These are phyloP conservation scores for Augochlora pura DNA, from an alignment of 1,140 invertebrate genomes.

Conservation along the genomic window DNA sequence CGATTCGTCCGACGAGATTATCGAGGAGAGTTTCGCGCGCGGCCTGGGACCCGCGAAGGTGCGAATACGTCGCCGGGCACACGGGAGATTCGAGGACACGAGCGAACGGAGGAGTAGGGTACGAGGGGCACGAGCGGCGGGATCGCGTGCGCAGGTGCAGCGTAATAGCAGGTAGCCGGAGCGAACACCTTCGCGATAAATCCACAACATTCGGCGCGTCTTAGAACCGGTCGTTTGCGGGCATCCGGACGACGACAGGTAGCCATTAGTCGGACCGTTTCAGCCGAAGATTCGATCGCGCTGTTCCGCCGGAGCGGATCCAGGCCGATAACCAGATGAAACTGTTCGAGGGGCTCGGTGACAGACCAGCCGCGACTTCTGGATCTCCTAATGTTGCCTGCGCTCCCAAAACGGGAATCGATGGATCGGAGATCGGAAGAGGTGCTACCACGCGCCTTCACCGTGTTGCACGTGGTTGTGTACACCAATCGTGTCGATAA, in stretches of 20 bases:
- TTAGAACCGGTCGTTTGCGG: constrained; percentile 30
- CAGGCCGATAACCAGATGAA: too few species aligned
- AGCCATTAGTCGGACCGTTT: constrained; percentile 19
- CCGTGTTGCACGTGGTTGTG: too few species aligned
- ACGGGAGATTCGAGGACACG: background rate
- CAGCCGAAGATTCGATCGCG: constrained; percentile 11
- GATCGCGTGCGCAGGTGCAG: constrained; percentile 36
- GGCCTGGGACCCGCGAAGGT: too few species aligned
- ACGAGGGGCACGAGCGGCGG: constrained; percentile 4
- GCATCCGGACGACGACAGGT: constrained; percentile 18
- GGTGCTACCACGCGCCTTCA: too few species aligned
- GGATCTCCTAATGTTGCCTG: too few species aligned
- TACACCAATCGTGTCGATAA: too few species aligned
- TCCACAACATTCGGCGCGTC: constrained; percentile 11
- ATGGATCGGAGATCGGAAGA: background rate
- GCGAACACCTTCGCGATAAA: constrained; percentile 32
- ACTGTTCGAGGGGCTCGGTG: too few species aligned
- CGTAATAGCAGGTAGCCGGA: constrained; percentile 21
- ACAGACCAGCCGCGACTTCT: too few species aligned
- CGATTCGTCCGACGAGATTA: too few species aligned
- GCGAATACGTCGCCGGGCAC: too few species aligned
- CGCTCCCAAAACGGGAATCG: too few species aligned
- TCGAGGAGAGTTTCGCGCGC: too few species aligned
- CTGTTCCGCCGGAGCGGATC: background rate
- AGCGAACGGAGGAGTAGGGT: background rate